A percentile compares a stretch with the other conserved stretches of the same genome.
Conservation (phyloP, 2,797 vertebrate species). For the Anomalospiza imberbis region DNA sequence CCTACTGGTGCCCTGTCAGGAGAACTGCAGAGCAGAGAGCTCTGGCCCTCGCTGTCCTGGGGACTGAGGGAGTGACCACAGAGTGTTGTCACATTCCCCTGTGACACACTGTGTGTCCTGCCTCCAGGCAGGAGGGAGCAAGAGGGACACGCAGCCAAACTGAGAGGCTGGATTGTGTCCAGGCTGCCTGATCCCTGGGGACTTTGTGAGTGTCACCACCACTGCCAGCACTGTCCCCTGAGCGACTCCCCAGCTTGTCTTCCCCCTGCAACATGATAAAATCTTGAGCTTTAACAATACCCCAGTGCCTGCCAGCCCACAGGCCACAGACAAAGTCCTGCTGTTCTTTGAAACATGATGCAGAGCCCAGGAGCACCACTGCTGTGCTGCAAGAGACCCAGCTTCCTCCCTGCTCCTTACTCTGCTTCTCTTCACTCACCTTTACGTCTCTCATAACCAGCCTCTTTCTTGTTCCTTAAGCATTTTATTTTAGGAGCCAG, state of each 20-base stretch:
- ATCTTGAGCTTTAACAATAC: neutral
- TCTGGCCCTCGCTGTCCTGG: neutral
- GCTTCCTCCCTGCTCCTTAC: neutral
- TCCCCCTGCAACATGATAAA: neutral
- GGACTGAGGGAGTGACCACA: neutral
- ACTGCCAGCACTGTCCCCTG: neutral
- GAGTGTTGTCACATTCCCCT: neutral
- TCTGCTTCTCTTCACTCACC: neutral
- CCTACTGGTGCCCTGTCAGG: neutral
- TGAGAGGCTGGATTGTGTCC: neutral
- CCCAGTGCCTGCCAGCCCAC: neutral
- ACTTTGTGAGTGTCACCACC: neutral
- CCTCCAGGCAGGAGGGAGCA: neutral
- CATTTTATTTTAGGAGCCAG: neutral
- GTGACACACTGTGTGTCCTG: neutral
- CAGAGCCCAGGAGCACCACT: neutral
- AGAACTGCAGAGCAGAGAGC: neutral
- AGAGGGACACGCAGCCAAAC: neutral
- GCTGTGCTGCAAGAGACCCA: neutral
- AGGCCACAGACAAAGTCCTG: neutral
- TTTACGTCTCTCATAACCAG: neutral
- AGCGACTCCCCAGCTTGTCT: neutral
- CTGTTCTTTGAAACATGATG: neutral
- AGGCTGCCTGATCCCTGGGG: neutral
- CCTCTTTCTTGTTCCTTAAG: neutral